Percentiles rank a stretch among this genome's conserved stretches.
Conservation (phyloP, 2,888 invertebrate genomes). For the Eupithecia centaureata region DNA sequence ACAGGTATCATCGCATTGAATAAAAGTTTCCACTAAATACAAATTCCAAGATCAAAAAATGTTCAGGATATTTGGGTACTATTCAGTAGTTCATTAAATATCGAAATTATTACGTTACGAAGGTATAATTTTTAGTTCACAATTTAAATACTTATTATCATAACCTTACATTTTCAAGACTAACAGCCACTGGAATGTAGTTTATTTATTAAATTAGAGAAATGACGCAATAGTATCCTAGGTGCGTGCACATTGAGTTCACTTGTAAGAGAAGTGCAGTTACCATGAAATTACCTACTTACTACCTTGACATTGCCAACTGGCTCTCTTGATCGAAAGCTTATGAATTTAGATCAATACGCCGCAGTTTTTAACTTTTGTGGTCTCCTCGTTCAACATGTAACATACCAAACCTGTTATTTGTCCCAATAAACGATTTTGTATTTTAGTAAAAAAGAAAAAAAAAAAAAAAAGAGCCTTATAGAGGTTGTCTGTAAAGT, state of each 20-base stretch:
- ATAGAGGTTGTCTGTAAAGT: too few species aligned
- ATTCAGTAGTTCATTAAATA: background rate
- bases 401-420: too few species aligned
- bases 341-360: too few species aligned
- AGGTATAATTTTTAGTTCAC: background rate
- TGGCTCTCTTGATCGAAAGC: too few species aligned
- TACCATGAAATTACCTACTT: background rate
- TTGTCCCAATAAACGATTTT: too few species aligned
- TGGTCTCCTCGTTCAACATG: too few species aligned
- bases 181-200: background rate
- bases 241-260: slow-evolving; percentile 6
- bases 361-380: too few species aligned
- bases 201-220: slow-evolving; percentile 6
- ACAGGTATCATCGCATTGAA: background rate
- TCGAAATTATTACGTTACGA: background rate
- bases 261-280: background rate
- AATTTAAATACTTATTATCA: background rate
- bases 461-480: too few species aligned
- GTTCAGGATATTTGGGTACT: background rate
- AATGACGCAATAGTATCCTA: background rate
- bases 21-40: background rate
- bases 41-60: background rate
- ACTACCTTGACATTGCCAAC: slow-evolving; percentile 1
- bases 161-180: background rate
- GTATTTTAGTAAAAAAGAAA: too few species aligned